Evolutionary conservation across 2,113 vertebrate species (phyloP).

Genomic region (Orcinus orca): DNA sequence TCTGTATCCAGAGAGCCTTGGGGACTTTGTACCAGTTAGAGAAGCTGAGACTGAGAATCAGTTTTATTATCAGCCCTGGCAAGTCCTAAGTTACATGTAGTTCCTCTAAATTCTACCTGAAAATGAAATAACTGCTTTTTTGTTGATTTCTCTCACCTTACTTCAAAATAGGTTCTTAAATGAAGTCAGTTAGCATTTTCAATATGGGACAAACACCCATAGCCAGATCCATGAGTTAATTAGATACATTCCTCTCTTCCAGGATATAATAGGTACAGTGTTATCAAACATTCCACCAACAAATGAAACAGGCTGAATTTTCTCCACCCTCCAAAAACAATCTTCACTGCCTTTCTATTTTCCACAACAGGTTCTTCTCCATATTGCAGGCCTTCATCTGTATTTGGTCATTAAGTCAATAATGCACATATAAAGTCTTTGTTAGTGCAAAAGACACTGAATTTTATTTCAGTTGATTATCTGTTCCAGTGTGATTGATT

Average conservation of each 20-base stretch:
- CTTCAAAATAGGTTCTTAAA: neutral
- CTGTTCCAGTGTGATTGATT: neutral
- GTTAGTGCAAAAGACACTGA: neutral
- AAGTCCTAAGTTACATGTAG: neutral
- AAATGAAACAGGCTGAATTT: neutral
- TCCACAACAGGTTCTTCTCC: neutral
- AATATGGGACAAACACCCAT: neutral
- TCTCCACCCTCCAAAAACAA: neutral
- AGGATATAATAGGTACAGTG: neutral
- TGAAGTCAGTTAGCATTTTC: neutral
- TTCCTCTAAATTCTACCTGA: neutral
- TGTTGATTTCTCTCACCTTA: neutral
- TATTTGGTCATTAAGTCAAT: neutral
- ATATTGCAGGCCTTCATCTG: neutral
- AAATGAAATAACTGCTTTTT: neutral
- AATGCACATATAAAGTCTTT: neutral
- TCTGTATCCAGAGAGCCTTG: neutral
- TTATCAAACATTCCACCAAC: neutral
- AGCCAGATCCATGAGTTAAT: neutral
- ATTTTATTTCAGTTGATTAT: neutral
- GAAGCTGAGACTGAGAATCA: neutral
- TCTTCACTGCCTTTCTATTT: neutral
- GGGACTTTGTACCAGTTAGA: neutral
- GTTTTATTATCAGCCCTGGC: neutral
- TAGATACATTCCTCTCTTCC: neutral